A percentile compares a stretch with the other conserved stretches of the same genome.
phyloP scores from a whole-genome alignment of 92 coral and sea anemone species.

The Parazoanthus atlanticus region DNA sequence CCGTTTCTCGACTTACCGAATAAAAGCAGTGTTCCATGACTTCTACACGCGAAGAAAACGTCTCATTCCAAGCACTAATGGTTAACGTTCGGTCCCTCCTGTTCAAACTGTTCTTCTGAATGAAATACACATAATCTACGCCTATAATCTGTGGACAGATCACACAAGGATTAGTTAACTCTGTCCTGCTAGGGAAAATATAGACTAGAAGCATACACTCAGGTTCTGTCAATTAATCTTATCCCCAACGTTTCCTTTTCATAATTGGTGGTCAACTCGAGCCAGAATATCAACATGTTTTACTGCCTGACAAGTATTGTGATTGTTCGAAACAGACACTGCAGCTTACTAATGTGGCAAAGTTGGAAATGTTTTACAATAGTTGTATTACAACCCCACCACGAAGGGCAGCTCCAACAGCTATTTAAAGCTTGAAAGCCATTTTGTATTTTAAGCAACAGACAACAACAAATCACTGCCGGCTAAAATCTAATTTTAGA shows the following conservation, averaged over 20 bases:
- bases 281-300: too few relatives aligned
- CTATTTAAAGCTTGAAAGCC: neutral
- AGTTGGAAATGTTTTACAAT: neutral
- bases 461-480: constrained; percentile 15
- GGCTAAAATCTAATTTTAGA: neutral
- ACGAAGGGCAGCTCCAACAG: neutral
- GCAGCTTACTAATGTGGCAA: neutral
- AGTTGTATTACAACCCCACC: neutral
- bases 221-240: neutral
- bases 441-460: too few relatives aligned
- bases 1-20: constrained; percentile 72
- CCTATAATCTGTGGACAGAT: constrained; percentile 81
- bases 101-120: constrained; percentile 86
- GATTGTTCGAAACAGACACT: neutral
- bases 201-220: neutral
- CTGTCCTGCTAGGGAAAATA: neutral
- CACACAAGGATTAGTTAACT: neutral
- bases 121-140: constrained; percentile 93
- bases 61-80: constrained; percentile 90
- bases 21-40: constrained; percentile 89
- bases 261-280: neutral
- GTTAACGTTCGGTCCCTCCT: constrained; percentile 85
- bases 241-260: neutral
- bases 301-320: neutral
- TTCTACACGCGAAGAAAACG: constrained; percentile 91